Evolutionary conservation across 2,797 vertebrate species (phyloP), one percentile per base, ranked within the genome.

Genomic region (Pogonophryne albipinna): DNA sequence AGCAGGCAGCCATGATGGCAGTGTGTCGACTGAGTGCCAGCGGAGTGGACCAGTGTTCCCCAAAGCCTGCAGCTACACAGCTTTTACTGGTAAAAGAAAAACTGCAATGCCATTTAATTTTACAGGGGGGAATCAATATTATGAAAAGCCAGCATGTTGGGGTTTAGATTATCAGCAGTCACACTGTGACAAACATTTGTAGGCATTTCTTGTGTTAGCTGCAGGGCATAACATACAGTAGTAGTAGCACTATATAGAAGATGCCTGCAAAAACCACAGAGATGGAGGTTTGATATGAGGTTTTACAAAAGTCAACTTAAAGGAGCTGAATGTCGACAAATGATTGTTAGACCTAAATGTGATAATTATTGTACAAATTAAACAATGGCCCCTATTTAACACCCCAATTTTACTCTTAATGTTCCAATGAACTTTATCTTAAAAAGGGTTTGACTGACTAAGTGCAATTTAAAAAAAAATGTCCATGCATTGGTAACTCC

Each of bases 91-190:
- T 74, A 69, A 70, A 79, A 82, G 23, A 23, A 9, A 78, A 71
- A 81, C 74, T 41, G 62, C 75, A 47, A 27, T 66, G 81, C 68
- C 69, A 82, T 90, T 91, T 85, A 14, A 83, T 84, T 84, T 90
- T 70, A 89, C 47, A 58, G 77, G 9, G 17, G 51, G 38, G 31
- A 76, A 86, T 88, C 79, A 80, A 86, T 85, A 83, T 57, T 45
- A 52, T 55, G 57, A 84, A 84, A 76, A 56, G 50, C 20, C 49
- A 14, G 20, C 4, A 11, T 60, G 45, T 80, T 73, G 57, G 15
- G 16, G 38, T 38, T 71, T 16, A 31, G 46, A 76, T 60, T 66
- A 67, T 71, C 66, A 57, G 44, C 34, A 47, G 50, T 34, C 38
- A 38, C 44, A 58, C n/a, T 52, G 16, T 38, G 38, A 58, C 52